These are phyloP conservation scores for Thaumatotibia leucotreta DNA, from an alignment of 1,140 invertebrate genomes.

Conservation along the genomic window DNA sequence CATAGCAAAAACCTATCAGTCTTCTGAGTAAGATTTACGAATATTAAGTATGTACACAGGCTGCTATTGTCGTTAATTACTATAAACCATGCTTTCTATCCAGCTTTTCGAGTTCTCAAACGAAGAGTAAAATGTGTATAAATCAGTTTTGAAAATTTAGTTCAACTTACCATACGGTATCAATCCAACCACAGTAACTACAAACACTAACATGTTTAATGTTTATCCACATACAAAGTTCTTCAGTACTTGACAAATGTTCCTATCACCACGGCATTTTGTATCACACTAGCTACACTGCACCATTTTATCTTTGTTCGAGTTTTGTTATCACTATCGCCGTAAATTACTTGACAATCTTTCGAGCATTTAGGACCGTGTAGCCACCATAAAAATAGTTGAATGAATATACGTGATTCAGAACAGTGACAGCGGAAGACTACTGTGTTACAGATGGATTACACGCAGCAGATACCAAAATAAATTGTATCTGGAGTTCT, in stretches of 20 bases:
- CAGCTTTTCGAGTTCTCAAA: neutral
- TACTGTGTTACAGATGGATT: neutral
- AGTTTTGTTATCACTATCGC: slow-evolving; percentile 43
- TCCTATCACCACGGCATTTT: slow-evolving; percentile 27
- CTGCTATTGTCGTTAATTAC: too few relatives aligned
- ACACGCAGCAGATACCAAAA: slow-evolving; percentile 26
- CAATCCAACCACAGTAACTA: slow-evolving; percentile 32
- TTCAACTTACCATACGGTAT: slow-evolving; percentile 43
- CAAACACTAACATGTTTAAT: slow-evolving; percentile 47
- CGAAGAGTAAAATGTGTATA: neutral
- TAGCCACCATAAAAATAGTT: neutral
- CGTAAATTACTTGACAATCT: slow-evolving; percentile 54
- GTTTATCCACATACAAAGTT: slow-evolving; percentile 26
- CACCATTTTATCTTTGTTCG: slow-evolving; percentile 47
- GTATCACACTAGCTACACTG: slow-evolving; percentile 55
- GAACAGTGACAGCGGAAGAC: neutral
- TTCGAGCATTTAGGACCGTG: neutral
- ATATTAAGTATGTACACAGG: too few relatives aligned
- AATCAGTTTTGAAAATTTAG: neutral
- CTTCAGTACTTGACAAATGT: slow-evolving; percentile 32
- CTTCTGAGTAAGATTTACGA: too few relatives aligned
- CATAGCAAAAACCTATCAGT: too few relatives aligned
- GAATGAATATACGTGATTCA: neutral
- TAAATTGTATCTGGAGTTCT: slow-evolving; percentile 31
- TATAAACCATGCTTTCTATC: too few relatives aligned